These are phyloP conservation scores for Platorchestia sp. DNA, from an alignment of 1,140 invertebrate genomes.

Conservation along the genomic window DNA sequence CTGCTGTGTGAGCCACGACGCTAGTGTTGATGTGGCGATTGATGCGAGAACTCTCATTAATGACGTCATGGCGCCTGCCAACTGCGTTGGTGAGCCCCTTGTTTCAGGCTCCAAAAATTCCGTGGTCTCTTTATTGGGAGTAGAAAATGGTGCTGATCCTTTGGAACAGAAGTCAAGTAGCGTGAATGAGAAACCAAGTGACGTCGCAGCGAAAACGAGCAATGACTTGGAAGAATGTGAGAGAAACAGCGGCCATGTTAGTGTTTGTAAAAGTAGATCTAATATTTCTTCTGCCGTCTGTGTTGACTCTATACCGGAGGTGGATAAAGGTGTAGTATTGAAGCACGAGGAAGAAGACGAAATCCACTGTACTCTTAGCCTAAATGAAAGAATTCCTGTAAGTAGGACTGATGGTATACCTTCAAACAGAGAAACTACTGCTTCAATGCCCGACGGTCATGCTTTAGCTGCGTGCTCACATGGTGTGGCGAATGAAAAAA, in stretches of 20 bases:
- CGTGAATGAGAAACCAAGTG: neutral
- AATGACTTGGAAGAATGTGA: neutral
- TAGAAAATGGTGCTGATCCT: neutral
- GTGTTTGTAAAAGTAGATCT: neutral
- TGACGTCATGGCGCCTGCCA: neutral
- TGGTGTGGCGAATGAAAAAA: neutral
- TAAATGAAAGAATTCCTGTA: neutral
- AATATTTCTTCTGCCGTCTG: neutral
- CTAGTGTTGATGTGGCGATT: neutral
- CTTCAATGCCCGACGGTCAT: neutral
- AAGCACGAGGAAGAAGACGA: neutral
- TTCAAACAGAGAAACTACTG: neutral
- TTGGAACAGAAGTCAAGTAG: neutral
- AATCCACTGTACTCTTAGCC: neutral
- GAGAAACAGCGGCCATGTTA: neutral
- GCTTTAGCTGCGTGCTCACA: neutral
- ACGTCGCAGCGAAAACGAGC: no score
- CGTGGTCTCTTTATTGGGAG: neutral
- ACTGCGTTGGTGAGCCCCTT: no score
- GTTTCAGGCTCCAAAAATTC: neutral
- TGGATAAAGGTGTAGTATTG: neutral
- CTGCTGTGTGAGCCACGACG: neutral
- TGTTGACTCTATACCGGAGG: neutral
- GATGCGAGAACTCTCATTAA: neutral
- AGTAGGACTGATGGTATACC: neutral